phyloP scores from a whole-genome alignment of 2,113 vertebrate species.

The Chaetura pelagica region DNA sequence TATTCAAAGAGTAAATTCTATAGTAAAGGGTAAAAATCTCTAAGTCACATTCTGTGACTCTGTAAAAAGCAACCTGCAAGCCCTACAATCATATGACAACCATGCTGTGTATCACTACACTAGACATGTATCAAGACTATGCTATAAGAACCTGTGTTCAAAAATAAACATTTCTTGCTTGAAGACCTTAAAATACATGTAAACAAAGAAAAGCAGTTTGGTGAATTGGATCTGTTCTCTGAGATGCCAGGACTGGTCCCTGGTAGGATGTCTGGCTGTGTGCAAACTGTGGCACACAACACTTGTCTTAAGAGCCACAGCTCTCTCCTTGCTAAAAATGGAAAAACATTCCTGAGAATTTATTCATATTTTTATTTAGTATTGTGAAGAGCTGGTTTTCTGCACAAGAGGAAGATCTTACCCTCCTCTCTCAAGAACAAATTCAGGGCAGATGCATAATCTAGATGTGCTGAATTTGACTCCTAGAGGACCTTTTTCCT shows the following conservation, averaged over 20 bases:
- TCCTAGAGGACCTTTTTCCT: background rate
- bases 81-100: background rate
- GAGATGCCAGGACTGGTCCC: background rate
- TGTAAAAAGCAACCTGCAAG: background rate
- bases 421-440: background rate
- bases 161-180: background rate
- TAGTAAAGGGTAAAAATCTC: too few species aligned
- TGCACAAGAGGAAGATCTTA: background rate
- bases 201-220: background rate
- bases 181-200: background rate
- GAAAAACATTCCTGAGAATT: background rate
- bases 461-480: background rate
- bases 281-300: background rate
- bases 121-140: background rate
- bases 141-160: background rate
- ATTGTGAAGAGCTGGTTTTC: background rate
- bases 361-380: background rate
- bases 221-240: background rate
- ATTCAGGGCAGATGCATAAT: background rate
- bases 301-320: background rate
- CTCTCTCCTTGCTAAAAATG: background rate
- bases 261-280: background rate
- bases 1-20: background rate
- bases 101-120: background rate
- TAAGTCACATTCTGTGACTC: too few species aligned